Conservation (phyloP, 2,113 vertebrate species). For the Eleginops maclovinus region DNA sequence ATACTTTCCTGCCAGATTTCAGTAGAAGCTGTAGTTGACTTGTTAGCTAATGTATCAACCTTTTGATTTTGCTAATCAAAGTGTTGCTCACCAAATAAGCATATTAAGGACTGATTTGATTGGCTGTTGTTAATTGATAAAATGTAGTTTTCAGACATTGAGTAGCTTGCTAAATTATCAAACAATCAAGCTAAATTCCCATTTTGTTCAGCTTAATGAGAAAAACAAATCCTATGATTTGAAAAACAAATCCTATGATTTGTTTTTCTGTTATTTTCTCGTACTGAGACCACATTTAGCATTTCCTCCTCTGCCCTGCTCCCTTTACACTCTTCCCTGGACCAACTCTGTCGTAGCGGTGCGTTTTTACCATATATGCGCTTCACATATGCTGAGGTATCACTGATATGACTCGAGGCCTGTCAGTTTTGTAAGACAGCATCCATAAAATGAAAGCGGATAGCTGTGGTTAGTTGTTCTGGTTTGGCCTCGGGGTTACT, state of each 20-base stretch:
- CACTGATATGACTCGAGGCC: constrained; percentile 35
- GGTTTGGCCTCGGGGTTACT: constrained; percentile 58
- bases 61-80: no score
- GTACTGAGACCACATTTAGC: neutral
- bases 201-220: neutral
- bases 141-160: no score
- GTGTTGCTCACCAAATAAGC: no score
- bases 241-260: no score
- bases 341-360: constrained; percentile 12
- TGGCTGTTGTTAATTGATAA: no score
- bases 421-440: constrained; percentile 34
- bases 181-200: neutral
- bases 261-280: neutral
- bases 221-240: no score
- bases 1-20: no score
- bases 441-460: constrained; percentile 38
- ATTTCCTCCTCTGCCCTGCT: constrained; percentile 1
- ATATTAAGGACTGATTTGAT: no score
- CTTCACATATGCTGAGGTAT: neutral
- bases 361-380: neutral
- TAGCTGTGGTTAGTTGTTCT: constrained; percentile 54
- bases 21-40: no score
- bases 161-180: no score
- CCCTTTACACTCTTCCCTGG: neutral
- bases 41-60: no score